Conservation (phyloP, 1,140 invertebrate genomes). For the Drosophila lowei region DNA sequence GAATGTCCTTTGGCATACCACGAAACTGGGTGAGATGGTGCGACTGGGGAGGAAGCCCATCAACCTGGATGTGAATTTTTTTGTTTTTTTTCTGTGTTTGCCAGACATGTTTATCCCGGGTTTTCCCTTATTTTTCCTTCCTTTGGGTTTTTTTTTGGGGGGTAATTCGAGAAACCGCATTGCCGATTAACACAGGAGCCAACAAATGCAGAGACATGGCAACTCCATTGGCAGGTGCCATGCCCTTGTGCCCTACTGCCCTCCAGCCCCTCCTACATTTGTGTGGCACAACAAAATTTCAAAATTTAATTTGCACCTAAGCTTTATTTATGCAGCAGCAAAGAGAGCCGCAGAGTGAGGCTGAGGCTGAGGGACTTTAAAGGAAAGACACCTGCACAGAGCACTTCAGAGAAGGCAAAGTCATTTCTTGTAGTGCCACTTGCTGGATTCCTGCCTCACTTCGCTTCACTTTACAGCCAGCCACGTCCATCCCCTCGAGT, state of each 20-base stretch:
- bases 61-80: slow-evolving; percentile 20
- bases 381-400: too few species aligned
- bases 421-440: too few species aligned
- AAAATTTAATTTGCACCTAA: slow-evolving; percentile 70
- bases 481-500: too few species aligned
- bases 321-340: slow-evolving; percentile 66
- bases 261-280: neutral
- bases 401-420: too few species aligned
- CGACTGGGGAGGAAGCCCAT: slow-evolving; percentile 1
- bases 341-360: slow-evolving; percentile 19
- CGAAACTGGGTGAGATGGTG: slow-evolving; percentile 9
- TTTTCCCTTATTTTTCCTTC: neutral
- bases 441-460: too few species aligned
- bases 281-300: slow-evolving; percentile 40
- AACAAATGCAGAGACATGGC: slow-evolving; percentile 47
- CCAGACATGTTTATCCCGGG: slow-evolving; percentile 25
- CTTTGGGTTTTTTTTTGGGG: neutral
- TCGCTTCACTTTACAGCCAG: too few species aligned
- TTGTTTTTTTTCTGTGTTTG: slow-evolving; percentile 19
- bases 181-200: slow-evolving; percentile 29
- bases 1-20: slow-evolving; percentile 37
- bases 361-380: neutral
- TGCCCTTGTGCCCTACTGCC: neutral
- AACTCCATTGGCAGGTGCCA: slow-evolving; percentile 34
- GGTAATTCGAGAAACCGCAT: slow-evolving; percentile 26